Percentiles rank a stretch among this genome's conserved stretches.
Conservation (phyloP, 2,888 invertebrate genomes). For the Cheilosia urbana region DNA sequence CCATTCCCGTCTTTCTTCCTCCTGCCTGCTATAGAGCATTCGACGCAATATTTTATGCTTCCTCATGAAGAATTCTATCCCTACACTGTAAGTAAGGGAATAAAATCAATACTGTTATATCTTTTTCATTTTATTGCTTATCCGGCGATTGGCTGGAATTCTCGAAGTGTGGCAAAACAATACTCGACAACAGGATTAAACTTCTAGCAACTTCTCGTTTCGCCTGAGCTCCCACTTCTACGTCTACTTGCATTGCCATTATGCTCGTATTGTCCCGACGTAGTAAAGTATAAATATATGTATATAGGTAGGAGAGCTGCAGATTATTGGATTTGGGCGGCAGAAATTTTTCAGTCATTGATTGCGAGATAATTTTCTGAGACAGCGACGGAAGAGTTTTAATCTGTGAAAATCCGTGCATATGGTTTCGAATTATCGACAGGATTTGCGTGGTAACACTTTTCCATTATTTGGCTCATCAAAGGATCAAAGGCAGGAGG, state of each 20-base stretch:
- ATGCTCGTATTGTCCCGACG: conserved; percentile 27
- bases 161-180: conserved; percentile 52
- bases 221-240: not conserved
- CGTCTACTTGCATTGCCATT: conserved; percentile 32
- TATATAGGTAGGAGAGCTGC: conserved; percentile 54
- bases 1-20: conserved; percentile 17
- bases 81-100: conserved; percentile 48
- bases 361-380: conserved; percentile 57
- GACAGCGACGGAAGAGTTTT: conserved; percentile 56
- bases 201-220: conserved; percentile 57
- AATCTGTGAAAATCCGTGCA: conserved; percentile 67
- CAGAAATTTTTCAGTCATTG: conserved; percentile 59
- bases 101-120: conserved; percentile 71
- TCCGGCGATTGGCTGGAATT: conserved; percentile 11
- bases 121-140: conserved; percentile 65
- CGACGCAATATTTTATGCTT: conserved; percentile 60
- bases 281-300: conserved; percentile 64
- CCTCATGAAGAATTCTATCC: conserved; percentile 54
- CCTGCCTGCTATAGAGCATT: conserved; percentile 8
- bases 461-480: not conserved
- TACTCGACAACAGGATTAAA: conserved; percentile 64
- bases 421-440: conserved; percentile 50
- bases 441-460: conserved; percentile 27
- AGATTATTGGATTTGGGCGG: conserved; percentile 66
- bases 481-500: too few species aligned